Conservation (phyloP, 2,888 invertebrate species). For the Cataglyphis rosenhaueri region DNA sequence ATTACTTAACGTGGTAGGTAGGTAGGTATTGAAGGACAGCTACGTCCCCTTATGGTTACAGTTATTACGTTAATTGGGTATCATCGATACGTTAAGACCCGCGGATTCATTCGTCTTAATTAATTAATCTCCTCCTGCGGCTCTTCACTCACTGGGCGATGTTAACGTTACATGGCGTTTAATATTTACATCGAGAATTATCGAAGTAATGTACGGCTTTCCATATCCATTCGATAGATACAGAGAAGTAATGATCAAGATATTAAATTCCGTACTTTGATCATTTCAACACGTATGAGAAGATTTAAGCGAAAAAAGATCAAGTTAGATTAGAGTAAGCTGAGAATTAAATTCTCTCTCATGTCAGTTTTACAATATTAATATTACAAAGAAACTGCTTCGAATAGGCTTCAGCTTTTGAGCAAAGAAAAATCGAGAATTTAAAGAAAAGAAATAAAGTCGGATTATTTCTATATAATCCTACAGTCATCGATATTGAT, state of each 20-base stretch:
- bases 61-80: constrained; percentile 84
- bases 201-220: constrained; percentile 80
- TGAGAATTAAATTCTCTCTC: constrained; percentile 3
- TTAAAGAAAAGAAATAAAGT: not conserved
- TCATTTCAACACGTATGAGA: constrained; percentile 18
- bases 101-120: constrained; percentile 56
- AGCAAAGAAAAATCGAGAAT: constrained; percentile 34
- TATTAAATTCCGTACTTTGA: constrained; percentile 63
- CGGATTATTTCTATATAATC: not conserved
- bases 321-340: constrained; percentile 26
- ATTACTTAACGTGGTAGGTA: constrained; percentile 82
- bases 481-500: constrained; percentile 23
- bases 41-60: constrained; percentile 82
- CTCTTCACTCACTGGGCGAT: constrained; percentile 70
- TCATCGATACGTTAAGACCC: constrained; percentile 70
- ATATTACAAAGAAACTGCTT: constrained; percentile 17
- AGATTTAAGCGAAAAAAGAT: not conserved
- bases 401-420: constrained; percentile 17
- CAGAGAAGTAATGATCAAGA: constrained; percentile 76
- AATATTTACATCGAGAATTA: constrained; percentile 85
- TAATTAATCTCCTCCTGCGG: constrained; percentile 48
- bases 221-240: constrained; percentile 78
- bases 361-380: constrained; percentile 8
- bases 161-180: constrained; percentile 81
- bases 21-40: constrained; percentile 84